These are phyloP conservation scores for Euwallacea similis DNA, from an alignment of 1,140 invertebrate genomes.

Conservation along the genomic window DNA sequence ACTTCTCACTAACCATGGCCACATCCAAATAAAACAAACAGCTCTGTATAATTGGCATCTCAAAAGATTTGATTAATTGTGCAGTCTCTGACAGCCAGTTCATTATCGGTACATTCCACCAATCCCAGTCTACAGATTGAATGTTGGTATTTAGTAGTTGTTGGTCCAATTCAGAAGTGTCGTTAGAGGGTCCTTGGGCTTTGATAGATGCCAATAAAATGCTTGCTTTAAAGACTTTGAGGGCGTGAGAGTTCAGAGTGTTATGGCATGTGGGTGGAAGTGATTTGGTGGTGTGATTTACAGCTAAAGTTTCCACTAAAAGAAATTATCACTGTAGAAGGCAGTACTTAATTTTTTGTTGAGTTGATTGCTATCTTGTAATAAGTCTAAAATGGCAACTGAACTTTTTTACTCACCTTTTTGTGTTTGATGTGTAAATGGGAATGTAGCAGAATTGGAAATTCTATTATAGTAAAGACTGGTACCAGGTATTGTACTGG, in stretches of 20 bases:
- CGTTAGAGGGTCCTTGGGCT: slow-evolving; percentile 21
- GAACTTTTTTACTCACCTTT: no score
- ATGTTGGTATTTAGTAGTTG: slow-evolving; percentile 6
- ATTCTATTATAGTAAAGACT: slow-evolving; percentile 40
- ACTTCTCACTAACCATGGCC: slow-evolving; percentile 41
- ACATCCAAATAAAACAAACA: slow-evolving; percentile 44
- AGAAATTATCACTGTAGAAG: no score
- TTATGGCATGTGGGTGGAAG: no score
- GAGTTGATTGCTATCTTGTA: no score
- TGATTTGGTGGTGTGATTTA: no score
- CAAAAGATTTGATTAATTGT: slow-evolving; percentile 36
- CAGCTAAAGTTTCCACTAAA: no score
- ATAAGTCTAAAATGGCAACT: no score
- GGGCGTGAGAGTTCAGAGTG: slow-evolving; percentile 9
- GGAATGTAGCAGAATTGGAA: no score
- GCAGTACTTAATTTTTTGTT: no score
- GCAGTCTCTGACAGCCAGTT: slow-evolving; percentile 56
- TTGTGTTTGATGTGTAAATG: no score
- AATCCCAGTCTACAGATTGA: slow-evolving; percentile 51
- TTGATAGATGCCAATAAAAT: slow-evolving; percentile 50
- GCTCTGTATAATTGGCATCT: slow-evolving; percentile 20
- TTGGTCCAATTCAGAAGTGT: slow-evolving; percentile 3
- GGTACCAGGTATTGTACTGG: slow-evolving; percentile 61
- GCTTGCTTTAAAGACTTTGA: slow-evolving; percentile 49
- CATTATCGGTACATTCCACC: slow-evolving; percentile 57